Evolutionary conservation across 2,113 vertebrate species (phyloP).

Genomic region (Paradisaea rubra): DNA sequence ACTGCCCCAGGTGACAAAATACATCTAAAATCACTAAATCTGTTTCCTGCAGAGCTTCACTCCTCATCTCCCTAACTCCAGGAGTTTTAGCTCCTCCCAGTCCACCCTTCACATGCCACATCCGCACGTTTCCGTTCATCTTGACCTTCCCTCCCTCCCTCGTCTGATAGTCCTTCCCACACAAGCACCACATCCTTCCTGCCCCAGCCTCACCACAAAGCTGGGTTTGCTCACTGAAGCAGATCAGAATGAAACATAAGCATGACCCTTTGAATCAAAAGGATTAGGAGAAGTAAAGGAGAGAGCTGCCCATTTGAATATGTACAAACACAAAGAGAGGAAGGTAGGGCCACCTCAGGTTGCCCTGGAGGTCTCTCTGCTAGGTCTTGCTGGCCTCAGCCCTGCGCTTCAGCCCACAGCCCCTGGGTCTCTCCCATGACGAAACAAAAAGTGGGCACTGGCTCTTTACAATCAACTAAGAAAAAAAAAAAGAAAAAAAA

Average conservation of each 20-base stretch:
- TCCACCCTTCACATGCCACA: background rate
- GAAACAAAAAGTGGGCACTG: background rate
- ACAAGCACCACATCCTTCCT: slow-evolving; percentile 43
- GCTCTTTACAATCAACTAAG: background rate
- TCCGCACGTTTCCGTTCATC: background rate
- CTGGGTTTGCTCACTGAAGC: background rate
- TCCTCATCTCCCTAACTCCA: background rate
- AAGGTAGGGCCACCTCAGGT: background rate
- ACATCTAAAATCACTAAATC: background rate
- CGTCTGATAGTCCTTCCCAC: slow-evolving; percentile 20
- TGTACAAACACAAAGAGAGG: background rate
- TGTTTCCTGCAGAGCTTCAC: background rate
- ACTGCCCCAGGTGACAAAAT: background rate
- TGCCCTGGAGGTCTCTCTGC: background rate
- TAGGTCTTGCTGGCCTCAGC: background rate
- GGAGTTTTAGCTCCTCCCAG: background rate
- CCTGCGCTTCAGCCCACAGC: background rate
- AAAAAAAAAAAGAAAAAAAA: no score
- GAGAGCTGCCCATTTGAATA: background rate
- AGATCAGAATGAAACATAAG: background rate
- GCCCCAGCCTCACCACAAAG: background rate
- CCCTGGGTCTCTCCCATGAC: background rate
- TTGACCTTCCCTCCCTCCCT: background rate
- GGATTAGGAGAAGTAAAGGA: background rate
- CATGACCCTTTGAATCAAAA: background rate